Conservation (phyloP, 2,797 vertebrate genomes). For the Hypotaenidia okinawae region DNA sequence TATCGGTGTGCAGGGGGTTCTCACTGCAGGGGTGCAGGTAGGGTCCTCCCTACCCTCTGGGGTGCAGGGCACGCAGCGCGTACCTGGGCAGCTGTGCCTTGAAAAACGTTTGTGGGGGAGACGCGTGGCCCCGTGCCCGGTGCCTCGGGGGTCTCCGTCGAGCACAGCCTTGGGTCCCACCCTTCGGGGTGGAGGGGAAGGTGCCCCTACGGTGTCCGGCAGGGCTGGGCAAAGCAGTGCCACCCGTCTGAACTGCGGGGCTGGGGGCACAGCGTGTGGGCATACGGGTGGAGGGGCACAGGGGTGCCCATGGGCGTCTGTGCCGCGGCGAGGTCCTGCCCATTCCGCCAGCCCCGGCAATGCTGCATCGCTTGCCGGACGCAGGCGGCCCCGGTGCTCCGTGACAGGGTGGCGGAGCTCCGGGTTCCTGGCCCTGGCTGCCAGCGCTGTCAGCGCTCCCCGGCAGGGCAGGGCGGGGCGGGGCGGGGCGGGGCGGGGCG, state of each 20-base stretch:
- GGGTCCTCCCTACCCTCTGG: neutral
- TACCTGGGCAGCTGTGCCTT: too few species aligned
- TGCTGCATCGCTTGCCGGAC: neutral
- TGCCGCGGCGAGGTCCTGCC: neutral
- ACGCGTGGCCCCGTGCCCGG: too few species aligned
- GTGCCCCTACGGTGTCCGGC: accelerated
- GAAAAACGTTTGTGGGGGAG: neutral
- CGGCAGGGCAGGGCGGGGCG: neutral
- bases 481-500: too few species aligned
- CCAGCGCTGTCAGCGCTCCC: too few species aligned
- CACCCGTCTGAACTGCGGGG: too few species aligned
- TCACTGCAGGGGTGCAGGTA: too few species aligned
- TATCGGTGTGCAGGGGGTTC: neutral
- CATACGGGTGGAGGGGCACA: neutral
- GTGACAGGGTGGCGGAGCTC: neutral
- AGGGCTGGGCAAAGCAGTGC: neutral
- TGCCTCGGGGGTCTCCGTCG: neutral
- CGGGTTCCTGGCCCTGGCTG: neutral
- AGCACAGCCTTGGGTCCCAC: neutral
- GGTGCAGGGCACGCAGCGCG: too few species aligned
- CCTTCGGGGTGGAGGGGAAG: neutral
- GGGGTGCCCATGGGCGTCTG: neutral
- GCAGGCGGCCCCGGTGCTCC: neutral
- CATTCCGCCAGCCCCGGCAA: neutral
- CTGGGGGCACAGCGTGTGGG: neutral